Conservation (phyloP, 2,888 invertebrate species). For the Drosophila suboccidentalis region DNA sequence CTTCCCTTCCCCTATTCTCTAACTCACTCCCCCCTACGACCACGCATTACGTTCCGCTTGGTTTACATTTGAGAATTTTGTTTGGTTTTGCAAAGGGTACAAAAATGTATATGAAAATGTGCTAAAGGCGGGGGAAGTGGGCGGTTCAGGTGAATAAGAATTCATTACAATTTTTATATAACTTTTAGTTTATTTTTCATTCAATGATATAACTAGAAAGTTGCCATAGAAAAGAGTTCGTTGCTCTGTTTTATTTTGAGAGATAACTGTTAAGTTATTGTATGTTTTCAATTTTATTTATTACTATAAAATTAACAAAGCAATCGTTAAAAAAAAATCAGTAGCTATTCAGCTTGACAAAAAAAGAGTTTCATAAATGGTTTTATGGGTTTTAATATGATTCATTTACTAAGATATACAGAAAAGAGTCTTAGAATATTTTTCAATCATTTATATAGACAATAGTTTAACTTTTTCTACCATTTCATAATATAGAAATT, state of each 20-base stretch:
- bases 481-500: too few species aligned
- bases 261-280: not conserved
- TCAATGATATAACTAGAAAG: conserved; percentile 43
- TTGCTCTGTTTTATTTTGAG: conserved; percentile 19
- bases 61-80: conserved; percentile 42
- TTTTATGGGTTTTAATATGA: not conserved
- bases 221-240: conserved; percentile 27
- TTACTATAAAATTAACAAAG: not conserved
- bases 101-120: conserved; percentile 14
- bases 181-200: conserved; percentile 4
- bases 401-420: too few species aligned
- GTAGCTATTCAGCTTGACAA: too few species aligned
- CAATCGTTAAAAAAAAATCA: not conserved
- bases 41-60: conserved; percentile 46
- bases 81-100: conserved; percentile 30
- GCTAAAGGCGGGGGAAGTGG: not conserved
- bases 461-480: too few species aligned
- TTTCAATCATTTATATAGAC: too few species aligned
- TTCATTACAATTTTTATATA: conserved; percentile 27
- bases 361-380: not conserved
- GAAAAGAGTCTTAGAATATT: too few species aligned
- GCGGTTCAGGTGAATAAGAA: conserved; percentile 17
- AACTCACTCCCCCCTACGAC: not conserved
- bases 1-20: not conserved
- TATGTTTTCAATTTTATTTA: not conserved